Evolutionary conservation across 2,113 vertebrate species (phyloP).

Genomic region (Gorsachius goisagi): DNA sequence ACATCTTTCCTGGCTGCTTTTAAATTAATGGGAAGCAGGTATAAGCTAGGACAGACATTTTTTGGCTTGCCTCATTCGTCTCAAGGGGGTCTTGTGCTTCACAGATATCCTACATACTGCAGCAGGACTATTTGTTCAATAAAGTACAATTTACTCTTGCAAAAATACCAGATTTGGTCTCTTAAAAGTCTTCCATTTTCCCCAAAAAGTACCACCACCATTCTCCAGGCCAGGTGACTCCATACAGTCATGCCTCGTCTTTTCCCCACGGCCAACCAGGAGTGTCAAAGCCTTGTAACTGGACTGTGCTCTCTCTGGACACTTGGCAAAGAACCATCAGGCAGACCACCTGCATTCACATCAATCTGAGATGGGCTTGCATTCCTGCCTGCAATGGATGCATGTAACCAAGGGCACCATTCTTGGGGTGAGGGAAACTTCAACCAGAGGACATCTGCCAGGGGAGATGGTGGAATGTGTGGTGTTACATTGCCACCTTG

Average conservation of each 20-base stretch:
- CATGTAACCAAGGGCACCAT: background rate
- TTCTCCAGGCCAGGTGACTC: background rate
- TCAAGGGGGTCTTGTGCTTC: background rate
- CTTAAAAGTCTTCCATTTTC: background rate
- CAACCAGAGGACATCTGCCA: background rate
- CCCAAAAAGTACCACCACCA: background rate
- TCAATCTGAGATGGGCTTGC: background rate
- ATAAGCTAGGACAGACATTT: background rate
- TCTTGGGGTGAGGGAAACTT: background rate
- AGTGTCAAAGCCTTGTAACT: background rate
- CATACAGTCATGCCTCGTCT: background rate
- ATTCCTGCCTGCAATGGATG: background rate
- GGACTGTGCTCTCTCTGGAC: background rate
- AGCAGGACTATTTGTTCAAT: background rate
- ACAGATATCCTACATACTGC: background rate
- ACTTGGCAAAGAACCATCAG: background rate
- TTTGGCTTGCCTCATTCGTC: background rate
- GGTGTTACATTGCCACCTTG: constrained; percentile 72
- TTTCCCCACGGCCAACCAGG: background rate
- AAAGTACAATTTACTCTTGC: background rate
- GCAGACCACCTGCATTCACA: background rate
- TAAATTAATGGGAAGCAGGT: background rate
- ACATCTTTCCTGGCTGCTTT: background rate
- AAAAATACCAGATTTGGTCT: background rate
- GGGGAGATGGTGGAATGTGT: background rate